Conservation (phyloP, 2,113 vertebrate genomes). For the Gasterosteus aculeatus region DNA sequence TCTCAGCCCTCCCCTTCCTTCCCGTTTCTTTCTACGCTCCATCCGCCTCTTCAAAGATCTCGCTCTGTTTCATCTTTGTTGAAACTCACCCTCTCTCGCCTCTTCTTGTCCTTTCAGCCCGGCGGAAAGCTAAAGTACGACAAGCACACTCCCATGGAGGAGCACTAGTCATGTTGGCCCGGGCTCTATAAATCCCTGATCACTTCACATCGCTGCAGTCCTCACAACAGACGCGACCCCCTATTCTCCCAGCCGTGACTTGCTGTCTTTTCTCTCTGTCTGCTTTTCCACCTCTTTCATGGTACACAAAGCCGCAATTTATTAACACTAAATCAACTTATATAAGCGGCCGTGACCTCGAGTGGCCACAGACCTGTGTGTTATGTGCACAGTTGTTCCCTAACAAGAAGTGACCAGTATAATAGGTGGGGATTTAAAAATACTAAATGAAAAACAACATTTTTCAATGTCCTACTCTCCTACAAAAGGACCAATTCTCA, state of each 20-base stretch:
- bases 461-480: neutral
- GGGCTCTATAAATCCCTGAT: conserved; percentile 56
- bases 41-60: conserved; percentile 59
- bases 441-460: neutral
- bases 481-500: neutral
- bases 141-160: conserved; percentile 37
- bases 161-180: conserved; percentile 55
- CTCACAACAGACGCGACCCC: conserved; percentile 18
- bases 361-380: neutral
- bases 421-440: neutral
- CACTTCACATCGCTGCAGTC: conserved; percentile 48
- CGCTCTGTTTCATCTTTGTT: conserved; percentile 62
- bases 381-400: neutral
- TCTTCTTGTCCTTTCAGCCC: conserved; percentile 59
- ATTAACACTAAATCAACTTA: conserved; percentile 3
- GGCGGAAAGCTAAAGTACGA: conserved; percentile 45
- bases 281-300: conserved; percentile 6
- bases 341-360: neutral
- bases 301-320: neutral
- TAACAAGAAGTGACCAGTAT: neutral
- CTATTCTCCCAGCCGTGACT: conserved; percentile 18
- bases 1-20: conserved; percentile 1
- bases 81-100: conserved; percentile 28
- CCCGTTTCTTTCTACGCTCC: conserved; percentile 23
- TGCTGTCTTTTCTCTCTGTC: conserved; percentile 21